These are phyloP conservation scores for Venturia canescens DNA, from an alignment of 1,140 invertebrate species.

Conservation along the genomic window DNA sequence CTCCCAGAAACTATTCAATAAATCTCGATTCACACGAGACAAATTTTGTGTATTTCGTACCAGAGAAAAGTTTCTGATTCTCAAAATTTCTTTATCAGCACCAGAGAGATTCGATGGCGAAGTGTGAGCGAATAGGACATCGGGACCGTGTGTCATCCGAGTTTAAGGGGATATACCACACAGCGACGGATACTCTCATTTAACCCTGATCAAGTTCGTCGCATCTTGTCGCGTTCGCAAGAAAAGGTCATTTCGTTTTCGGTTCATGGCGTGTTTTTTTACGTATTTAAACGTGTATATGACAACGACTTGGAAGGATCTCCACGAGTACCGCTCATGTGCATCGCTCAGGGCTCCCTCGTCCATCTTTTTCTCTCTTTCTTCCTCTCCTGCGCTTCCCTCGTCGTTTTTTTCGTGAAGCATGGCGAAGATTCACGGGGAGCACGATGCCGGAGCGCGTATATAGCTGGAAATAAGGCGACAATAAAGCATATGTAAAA, in stretches of 20 bases:
- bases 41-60: too few relatives aligned
- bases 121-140: neutral
- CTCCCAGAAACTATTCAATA: too few relatives aligned
- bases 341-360: slow-evolving; percentile 29
- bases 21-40: too few relatives aligned
- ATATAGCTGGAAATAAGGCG: slow-evolving; percentile 72
- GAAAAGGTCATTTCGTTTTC: slow-evolving; percentile 30
- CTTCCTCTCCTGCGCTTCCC: neutral
- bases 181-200: slow-evolving; percentile 38
- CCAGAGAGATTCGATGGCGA: neutral
- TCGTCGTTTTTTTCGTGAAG: neutral
- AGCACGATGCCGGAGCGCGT: slow-evolving; percentile 42
- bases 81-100: neutral
- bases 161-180: neutral
- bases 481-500: slow-evolving; percentile 78
- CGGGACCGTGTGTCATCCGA: slow-evolving; percentile 3
- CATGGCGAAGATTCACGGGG: slow-evolving; percentile 28
- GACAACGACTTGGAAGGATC: slow-evolving; percentile 24
- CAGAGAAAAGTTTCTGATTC: too few relatives aligned
- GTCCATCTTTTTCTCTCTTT: neutral
- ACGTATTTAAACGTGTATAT: slow-evolving; percentile 28
- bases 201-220: slow-evolving; percentile 32
- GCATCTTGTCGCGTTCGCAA: slow-evolving; percentile 5
- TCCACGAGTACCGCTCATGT: slow-evolving; percentile 38
- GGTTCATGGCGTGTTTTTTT: neutral